Evolutionary conservation across 2,113 vertebrate genomes (phyloP).

Genomic region (Corapipo altera): DNA sequence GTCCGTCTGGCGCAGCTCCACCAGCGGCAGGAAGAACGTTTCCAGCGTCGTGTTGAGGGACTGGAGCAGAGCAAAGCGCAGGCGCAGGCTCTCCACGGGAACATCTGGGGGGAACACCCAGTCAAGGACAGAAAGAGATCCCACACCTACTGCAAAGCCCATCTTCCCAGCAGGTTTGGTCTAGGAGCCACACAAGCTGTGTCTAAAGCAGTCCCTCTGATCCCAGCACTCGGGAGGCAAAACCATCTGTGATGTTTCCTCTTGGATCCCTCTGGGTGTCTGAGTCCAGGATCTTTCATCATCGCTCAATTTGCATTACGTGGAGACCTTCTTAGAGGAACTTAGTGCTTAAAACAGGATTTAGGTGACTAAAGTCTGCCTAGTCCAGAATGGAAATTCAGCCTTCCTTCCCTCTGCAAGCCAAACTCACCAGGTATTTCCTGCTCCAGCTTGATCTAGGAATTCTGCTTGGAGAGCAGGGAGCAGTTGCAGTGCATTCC

Average conservation of each 20-base stretch:
- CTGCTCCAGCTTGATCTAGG: not conserved
- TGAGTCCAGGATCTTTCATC: not conserved
- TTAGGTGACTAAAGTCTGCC: not conserved
- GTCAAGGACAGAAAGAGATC: not conserved
- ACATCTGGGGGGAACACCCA: constrained; percentile 73
- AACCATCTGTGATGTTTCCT: not conserved
- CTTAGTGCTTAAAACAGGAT: not conserved
- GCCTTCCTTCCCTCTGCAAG: not conserved
- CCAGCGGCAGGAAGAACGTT: constrained; percentile 93
- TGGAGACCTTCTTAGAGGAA: not conserved
- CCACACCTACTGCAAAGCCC: not conserved
- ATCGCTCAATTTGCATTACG: not conserved
- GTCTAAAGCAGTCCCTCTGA: not conserved
- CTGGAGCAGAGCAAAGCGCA: constrained; percentile 94
- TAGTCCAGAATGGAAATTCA: not conserved
- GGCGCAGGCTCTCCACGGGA: constrained; percentile 89
- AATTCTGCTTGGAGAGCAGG: not conserved
- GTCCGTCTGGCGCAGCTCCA: constrained; percentile 90
- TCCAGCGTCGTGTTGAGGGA: constrained; percentile 94
- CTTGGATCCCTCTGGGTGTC: not conserved
- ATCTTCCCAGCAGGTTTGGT: not conserved
- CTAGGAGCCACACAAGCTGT: not conserved
- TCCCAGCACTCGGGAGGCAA: not conserved
- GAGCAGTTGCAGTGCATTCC: not conserved
- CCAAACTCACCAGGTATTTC: not conserved